Conservation (phyloP, 2,113 vertebrate genomes). For the Campylomormyrus numenius region DNA sequence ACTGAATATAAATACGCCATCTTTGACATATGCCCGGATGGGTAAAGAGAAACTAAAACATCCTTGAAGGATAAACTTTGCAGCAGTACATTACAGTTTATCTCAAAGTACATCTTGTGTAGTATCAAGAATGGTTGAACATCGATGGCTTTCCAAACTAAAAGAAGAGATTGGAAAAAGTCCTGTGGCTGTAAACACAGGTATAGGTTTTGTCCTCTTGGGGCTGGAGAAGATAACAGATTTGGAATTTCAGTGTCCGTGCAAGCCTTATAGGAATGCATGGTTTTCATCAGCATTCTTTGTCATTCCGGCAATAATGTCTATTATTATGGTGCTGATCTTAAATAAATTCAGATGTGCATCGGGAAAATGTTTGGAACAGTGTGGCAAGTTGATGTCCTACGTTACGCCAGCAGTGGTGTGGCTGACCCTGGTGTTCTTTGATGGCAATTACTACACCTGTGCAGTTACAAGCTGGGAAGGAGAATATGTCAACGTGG, state of each 20-base stretch:
- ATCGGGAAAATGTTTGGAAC: background rate
- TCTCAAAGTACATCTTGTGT: too few relatives aligned
- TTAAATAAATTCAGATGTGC: slow-evolving; percentile 58
- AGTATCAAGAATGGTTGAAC: too few relatives aligned
- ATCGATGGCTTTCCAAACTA: too few relatives aligned
- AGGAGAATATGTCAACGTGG: slow-evolving; percentile 30
- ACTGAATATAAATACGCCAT: too few relatives aligned
- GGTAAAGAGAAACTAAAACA: too few relatives aligned
- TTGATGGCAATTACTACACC: slow-evolving; percentile 62
- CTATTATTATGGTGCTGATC: slow-evolving; percentile 56
- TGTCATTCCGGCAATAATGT: slow-evolving; percentile 62
- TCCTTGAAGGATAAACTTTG: too few relatives aligned
- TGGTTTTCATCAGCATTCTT: slow-evolving; percentile 62
- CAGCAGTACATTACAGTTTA: slow-evolving; percentile 17
- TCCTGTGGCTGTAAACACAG: slow-evolving; percentile 29
- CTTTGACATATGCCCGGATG: too few relatives aligned
- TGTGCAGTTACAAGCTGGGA: slow-evolving; percentile 65
- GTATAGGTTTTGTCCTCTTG: slow-evolving; percentile 63
- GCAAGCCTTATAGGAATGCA: slow-evolving; percentile 57
- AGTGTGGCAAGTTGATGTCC: slow-evolving; percentile 50
- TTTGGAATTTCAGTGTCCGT: slow-evolving; percentile 65
- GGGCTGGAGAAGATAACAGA: slow-evolving; percentile 64
- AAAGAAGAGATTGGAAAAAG: too few relatives aligned
- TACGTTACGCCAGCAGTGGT: slow-evolving; percentile 57
- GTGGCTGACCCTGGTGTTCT: slow-evolving; percentile 63